Evolutionary conservation across 2,113 vertebrate genomes (phyloP), one percentile per base, ranked within the genome.

Genomic region (Stomatorhinus ivindoensis): DNA sequence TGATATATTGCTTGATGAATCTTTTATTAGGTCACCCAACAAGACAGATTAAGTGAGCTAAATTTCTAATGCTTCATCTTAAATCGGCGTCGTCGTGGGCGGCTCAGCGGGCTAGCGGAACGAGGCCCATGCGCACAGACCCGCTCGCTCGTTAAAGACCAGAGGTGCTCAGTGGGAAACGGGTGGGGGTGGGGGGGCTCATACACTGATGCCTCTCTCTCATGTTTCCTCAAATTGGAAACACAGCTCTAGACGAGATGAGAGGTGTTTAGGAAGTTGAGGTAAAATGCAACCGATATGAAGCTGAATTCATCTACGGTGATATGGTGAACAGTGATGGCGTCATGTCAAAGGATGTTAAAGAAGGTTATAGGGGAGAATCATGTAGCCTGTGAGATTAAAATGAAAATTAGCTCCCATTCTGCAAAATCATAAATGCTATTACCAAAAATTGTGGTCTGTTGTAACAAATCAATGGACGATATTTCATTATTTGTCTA

Each of bases 11-110:
- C 91, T 92, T 93, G 92, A 92, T 93, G 88, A 93, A 93, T 91
- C 89, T 88, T 93, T 86, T 61, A 92, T 93, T 90, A 89, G 90
- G 93, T 90, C 88, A 90, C 90, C 88, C 89, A 76, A 89, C 35
- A 91, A 92, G 92, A 91, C 90, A 92, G 92, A 94, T 95, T 92
- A 91, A 89, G 76, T 65, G 42, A 89, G 90, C 88, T 94, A 94
- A 92, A 94, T 93, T 94, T 93, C 84, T 90, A 91, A 93, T 91
- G 90, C 93, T 93, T 94, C 92, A 91, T 92, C 91, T 88, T 91
- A 90, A 93, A 93, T 86, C 90, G 89, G 73, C 91, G 42, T 69
- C 86, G 91, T 90, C 92, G 86, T 80, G 50, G 53, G 90, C 53
- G 88, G 90, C 91, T 89, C 90, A 88, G 73, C 69, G 55, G 91